Percentiles rank a stretch among this genome's conserved stretches.
Evolutionary conservation across 2,888 invertebrate species (phyloP).

Genomic region (Galerucella nymphaeae): DNA sequence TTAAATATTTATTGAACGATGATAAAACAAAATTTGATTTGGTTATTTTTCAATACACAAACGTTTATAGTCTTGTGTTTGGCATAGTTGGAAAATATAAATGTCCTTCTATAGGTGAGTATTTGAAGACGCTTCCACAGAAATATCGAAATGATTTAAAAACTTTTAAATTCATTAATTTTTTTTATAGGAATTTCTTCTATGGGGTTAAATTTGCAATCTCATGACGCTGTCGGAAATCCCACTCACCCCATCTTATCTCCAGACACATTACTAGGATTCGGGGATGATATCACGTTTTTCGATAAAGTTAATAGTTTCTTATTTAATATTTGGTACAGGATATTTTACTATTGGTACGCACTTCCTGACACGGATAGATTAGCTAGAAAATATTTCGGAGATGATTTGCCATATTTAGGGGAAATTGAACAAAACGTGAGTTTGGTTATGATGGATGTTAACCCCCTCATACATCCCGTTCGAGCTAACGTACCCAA

Average conservation of each 20-base stretch:
- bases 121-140: too few relatives aligned
- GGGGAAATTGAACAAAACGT: slow-evolving; percentile 45
- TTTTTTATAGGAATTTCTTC: slow-evolving; percentile 50
- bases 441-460: slow-evolving; percentile 44
- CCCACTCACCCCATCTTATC: slow-evolving; percentile 51
- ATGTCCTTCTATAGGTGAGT: slow-evolving; percentile 14
- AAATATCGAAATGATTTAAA: too few relatives aligned
- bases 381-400: slow-evolving; percentile 50
- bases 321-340: slow-evolving; percentile 37
- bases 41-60: neutral
- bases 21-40: too few relatives aligned
- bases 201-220: slow-evolving; percentile 41
- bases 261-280: slow-evolving; percentile 44
- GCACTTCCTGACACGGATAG: slow-evolving; percentile 38
- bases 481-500: slow-evolving; percentile 44
- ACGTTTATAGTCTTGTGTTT: neutral
- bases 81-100: neutral
- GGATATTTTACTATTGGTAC: slow-evolving; percentile 40
- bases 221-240: slow-evolving; percentile 51
- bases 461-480: slow-evolving; percentile 43
- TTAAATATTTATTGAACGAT: too few relatives aligned
- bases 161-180: too few relatives aligned
- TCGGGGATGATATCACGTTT: slow-evolving; percentile 24
- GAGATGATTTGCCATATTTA: slow-evolving; percentile 47
- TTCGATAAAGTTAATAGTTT: slow-evolving; percentile 40